phyloP scores from a whole-genome alignment of 2,113 vertebrate species.

The Crotalus helleri region DNA sequence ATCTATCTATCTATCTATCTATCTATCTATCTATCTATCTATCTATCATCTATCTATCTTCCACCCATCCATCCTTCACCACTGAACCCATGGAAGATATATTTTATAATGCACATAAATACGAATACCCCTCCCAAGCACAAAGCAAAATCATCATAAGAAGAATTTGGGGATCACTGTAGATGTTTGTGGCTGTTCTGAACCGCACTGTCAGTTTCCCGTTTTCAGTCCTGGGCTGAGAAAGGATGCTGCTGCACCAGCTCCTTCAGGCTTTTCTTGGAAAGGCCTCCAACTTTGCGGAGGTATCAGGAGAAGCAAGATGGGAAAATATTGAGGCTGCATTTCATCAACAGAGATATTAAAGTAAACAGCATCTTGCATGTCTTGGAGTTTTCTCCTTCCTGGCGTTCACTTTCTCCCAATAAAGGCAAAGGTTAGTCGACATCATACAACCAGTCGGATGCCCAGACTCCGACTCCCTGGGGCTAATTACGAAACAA shows the following conservation, averaged over 20 bases:
- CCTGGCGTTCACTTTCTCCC: constrained; percentile 38
- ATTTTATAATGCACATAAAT: neutral
- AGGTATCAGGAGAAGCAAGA: neutral
- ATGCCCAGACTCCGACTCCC: constrained; percentile 68
- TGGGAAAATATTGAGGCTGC: neutral
- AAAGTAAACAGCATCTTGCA: neutral
- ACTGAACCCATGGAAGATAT: neutral
- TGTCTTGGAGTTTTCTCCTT: neutral
- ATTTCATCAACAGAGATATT: neutral
- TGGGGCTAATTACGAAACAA: constrained; percentile 77
- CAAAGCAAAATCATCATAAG: neutral
- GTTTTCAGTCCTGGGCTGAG: neutral
- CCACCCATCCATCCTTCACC: neutral
- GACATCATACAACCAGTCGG: constrained; percentile 69
- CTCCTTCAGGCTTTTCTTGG: too few relatives aligned
- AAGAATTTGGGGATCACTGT: neutral
- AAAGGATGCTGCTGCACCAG: too few relatives aligned
- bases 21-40: neutral
- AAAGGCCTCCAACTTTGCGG: neutral
- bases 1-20: too few relatives aligned
- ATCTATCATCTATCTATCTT: neutral
- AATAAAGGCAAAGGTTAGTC: constrained; percentile 62
- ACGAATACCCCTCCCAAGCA: neutral
- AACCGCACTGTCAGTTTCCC: neutral
- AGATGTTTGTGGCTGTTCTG: neutral